Conservation (phyloP, 2,113 vertebrate species). For the Ageneiosus marmoratus region DNA sequence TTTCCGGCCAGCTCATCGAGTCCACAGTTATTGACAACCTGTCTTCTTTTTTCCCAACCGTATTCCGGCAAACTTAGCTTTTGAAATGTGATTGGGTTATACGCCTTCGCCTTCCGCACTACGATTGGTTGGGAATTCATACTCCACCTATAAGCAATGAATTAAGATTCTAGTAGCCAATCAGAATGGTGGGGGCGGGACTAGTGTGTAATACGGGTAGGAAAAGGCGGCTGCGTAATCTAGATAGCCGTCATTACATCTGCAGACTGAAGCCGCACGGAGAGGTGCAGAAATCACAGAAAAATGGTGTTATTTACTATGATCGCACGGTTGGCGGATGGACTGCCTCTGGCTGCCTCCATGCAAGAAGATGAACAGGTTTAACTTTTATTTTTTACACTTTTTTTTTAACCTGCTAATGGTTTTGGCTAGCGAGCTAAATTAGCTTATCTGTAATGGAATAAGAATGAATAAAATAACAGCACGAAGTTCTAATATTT, state of each 20-base stretch:
- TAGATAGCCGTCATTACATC: neutral
- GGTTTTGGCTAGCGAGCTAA: neutral
- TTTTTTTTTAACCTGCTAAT: neutral
- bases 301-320: constrained; percentile 93
- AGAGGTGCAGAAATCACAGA: constrained; percentile 15
- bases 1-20: constrained; percentile 82
- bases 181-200: neutral
- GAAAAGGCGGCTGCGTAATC: neutral
- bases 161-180: neutral
- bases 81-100: neutral
- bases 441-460: neutral
- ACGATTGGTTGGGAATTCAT: neutral
- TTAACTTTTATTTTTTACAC: neutral
- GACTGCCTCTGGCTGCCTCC: constrained; percentile 92
- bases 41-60: neutral
- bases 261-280: neutral
- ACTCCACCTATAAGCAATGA: neutral
- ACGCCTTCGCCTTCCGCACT: neutral
- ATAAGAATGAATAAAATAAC: neutral
- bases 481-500: no score
- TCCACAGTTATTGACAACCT: constrained; percentile 45
- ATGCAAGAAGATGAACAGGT: constrained; percentile 99
- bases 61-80: neutral
- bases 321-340: constrained; percentile 95
- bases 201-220: constrained; percentile 5